Percentiles rank a stretch among this genome's conserved stretches.
Conservation (phyloP, 2,113 vertebrate genomes). For the Cyanistes caeruleus region DNA sequence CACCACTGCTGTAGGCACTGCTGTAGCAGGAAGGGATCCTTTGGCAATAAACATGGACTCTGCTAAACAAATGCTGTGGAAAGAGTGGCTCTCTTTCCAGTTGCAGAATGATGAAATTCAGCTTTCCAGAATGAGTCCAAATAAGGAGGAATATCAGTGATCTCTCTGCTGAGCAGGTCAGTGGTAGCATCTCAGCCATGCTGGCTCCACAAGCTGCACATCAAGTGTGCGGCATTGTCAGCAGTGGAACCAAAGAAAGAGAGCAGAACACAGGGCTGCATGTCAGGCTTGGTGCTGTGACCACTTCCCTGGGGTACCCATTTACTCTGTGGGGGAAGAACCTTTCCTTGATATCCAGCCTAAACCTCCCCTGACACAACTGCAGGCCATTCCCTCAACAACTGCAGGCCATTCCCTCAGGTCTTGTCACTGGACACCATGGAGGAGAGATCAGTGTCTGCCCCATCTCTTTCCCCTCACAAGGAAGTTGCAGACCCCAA, state of each 20-base stretch:
- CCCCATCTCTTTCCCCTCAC: not conserved
- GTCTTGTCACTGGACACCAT: not conserved
- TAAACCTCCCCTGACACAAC: not conserved
- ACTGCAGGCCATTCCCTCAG: not conserved
- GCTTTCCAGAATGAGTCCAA: not conserved
- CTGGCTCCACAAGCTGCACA: not conserved
- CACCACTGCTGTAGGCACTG: not conserved
- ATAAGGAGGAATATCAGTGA: not conserved
- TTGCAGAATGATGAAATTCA: not conserved
- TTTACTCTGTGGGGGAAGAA: not conserved
- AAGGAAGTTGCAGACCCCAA: not conserved
- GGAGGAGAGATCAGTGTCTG: not conserved
- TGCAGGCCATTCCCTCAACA: not conserved
- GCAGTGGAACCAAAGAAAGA: not conserved
- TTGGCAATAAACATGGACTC: fast-evolving
- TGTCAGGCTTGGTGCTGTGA: not conserved
- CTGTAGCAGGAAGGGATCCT: not conserved
- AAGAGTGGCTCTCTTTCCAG: not conserved
- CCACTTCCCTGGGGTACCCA: not conserved
- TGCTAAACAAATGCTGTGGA: not conserved
- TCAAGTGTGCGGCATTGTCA: fast-evolving
- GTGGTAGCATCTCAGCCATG: not conserved
- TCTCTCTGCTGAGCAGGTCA: not conserved
- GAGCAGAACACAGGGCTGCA: not conserved
- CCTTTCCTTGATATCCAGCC: not conserved